phyloP scores from a whole-genome alignment of 92 coral and sea anemone species.

The Heliopora coerulea region DNA sequence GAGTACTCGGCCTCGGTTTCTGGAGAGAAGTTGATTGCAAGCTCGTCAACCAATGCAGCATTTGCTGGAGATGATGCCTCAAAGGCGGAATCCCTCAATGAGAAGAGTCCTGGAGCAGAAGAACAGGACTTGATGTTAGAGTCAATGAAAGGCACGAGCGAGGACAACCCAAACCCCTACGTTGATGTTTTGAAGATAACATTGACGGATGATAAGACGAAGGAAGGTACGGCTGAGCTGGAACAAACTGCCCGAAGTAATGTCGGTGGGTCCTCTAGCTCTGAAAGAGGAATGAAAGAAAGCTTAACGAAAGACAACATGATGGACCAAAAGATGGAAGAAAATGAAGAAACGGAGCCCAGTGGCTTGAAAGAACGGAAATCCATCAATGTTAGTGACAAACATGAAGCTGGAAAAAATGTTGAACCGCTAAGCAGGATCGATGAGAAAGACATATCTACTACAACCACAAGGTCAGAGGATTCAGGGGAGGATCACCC shows the following conservation, averaged over 20 bases:
- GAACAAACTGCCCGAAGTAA: conserved; percentile 49
- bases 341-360: not conserved
- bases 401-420: not conserved
- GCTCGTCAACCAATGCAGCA: not conserved
- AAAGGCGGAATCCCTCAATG: not conserved
- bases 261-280: not conserved
- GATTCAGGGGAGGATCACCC: not conserved
- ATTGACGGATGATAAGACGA: conserved; percentile 73
- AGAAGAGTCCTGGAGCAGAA: not conserved
- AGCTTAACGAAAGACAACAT: not conserved
- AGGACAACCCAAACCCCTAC: conserved; percentile 46
- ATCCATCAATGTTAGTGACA: not conserved
- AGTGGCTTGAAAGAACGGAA: not conserved
- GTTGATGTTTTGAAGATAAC: conserved; percentile 88
- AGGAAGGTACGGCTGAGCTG: conserved; percentile 87
- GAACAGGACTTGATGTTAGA: not conserved
- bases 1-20: not conserved
- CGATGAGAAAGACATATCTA: not conserved
- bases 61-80: not conserved
- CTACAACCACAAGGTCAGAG: not conserved
- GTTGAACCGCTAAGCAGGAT: not conserved
- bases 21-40: not conserved
- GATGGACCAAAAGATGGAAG: not conserved
- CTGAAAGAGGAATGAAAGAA: not conserved
- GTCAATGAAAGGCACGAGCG: not conserved